Conservation (phyloP, 2,797 vertebrate genomes). For the Epinephelus coioides region DNA sequence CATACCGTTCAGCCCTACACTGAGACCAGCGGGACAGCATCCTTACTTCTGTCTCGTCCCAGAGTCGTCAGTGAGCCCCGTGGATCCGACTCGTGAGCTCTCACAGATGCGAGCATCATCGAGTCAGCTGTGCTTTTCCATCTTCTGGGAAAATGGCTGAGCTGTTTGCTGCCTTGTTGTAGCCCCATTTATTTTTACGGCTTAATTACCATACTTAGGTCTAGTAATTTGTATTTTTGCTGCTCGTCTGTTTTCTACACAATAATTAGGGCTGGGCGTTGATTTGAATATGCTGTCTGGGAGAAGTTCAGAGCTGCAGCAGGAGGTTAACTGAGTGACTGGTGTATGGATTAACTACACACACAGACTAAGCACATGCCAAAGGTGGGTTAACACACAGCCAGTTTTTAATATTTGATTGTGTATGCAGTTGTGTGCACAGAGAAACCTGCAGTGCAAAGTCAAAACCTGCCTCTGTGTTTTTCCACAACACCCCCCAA, state of each 20-base stretch:
- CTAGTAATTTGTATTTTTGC: constrained; percentile 82
- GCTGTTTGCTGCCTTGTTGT: constrained; percentile 68
- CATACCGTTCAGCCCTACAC: too few species aligned
- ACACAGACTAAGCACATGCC: neutral
- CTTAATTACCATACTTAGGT: constrained; percentile 80
- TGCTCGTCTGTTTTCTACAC: constrained; percentile 74
- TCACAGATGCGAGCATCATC: constrained; percentile 17
- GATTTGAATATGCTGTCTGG: constrained; percentile 72
- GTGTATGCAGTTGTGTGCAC: neutral
- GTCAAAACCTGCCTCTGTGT: constrained; percentile 6
- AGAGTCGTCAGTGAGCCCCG: neutral
- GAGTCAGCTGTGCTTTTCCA: constrained; percentile 51
- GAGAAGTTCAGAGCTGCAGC: constrained; percentile 46
- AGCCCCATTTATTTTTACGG: constrained; percentile 79
- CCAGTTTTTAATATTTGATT: constrained; percentile 3
- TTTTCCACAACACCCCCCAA: neutral
- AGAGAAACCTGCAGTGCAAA: neutral
- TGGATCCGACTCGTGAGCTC: constrained; percentile 5
- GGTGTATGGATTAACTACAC: constrained; percentile 52
- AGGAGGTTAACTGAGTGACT: constrained; percentile 36
- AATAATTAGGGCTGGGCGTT: constrained; percentile 79
- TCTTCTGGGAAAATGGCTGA: constrained; percentile 58
- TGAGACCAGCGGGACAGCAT: neutral
- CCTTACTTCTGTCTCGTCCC: neutral
- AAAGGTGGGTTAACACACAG: neutral